These are phyloP conservation scores for Xenops minutus DNA, from an alignment of 2,797 vertebrate genomes.

Conservation along the genomic window DNA sequence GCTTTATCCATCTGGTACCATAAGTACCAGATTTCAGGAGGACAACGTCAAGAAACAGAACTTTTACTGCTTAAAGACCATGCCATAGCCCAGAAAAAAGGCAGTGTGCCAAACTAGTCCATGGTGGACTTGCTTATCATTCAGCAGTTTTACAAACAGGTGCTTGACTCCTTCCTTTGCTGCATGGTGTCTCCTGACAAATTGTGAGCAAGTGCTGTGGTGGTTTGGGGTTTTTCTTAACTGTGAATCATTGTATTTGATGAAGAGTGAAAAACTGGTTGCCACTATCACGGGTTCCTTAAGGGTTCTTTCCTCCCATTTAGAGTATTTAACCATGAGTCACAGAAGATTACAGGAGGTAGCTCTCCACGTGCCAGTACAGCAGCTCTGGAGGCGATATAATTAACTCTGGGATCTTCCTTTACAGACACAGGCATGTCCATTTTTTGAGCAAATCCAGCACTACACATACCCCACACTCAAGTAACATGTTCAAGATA, in stretches of 20 bases:
- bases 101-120: fast-evolving
- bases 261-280: neutral
- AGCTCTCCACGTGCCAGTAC: neutral
- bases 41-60: neutral
- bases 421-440: neutral
- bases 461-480: neutral
- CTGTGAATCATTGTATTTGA: neutral
- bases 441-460: neutral
- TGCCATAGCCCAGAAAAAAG: fast-evolving
- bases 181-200: neutral
- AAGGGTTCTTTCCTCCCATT: neutral
- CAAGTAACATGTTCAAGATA: fast-evolving
- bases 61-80: neutral
- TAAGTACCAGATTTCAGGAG: neutral
- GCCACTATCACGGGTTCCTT: neutral
- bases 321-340: conserved; percentile 1
- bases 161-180: neutral
- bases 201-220: neutral
- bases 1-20: neutral
- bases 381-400: neutral
- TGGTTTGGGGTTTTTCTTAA: neutral
- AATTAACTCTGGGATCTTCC: neutral
- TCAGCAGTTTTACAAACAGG: neutral
- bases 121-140: neutral
- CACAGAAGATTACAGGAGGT: neutral